A percentile compares a stretch with the other conserved stretches of the same genome.
These are phyloP conservation scores for Mimas tiliae DNA, from an alignment of 2,888 invertebrate species.

Conservation along the genomic window DNA sequence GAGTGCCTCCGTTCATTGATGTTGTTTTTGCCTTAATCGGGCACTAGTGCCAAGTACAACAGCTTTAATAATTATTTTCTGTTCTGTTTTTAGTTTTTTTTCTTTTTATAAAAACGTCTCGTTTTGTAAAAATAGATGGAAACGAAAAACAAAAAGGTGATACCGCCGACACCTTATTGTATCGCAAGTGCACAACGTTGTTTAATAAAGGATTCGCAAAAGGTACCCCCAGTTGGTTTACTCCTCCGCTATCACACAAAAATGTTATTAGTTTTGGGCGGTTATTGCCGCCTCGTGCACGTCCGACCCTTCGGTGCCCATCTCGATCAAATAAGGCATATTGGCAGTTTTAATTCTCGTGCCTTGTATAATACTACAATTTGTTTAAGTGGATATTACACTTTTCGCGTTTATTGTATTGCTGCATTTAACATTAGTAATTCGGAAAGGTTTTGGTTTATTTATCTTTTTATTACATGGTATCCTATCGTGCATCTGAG, in stretches of 20 bases:
- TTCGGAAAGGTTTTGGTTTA: background rate
- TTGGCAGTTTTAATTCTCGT: constrained; percentile 62
- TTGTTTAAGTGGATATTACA: constrained; percentile 6
- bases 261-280: constrained; percentile 83
- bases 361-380: constrained; percentile 17
- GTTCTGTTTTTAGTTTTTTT: background rate
- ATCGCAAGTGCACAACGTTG: constrained; percentile 74
- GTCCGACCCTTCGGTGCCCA: constrained; percentile 57
- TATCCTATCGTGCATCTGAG: no score
- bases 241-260: constrained; percentile 77
- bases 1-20: constrained; percentile 71
- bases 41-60: constrained; percentile 53
- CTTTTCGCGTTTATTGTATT: background rate
- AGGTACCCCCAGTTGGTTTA: constrained; percentile 67
- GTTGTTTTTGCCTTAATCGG: constrained; percentile 69
- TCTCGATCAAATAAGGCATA: constrained; percentile 65
- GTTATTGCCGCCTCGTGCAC: constrained; percentile 71
- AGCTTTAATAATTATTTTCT: constrained; percentile 5
- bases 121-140: background rate
- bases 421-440: background rate
- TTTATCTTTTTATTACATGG: no score
- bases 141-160: background rate
- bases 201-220: constrained; percentile 67
- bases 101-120: background rate
- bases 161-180: constrained; percentile 61